A percentile compares a stretch with the other conserved stretches of the same genome.
Conservation (phyloP, 2,888 invertebrate genomes). For the Agrotis exclamationis region DNA sequence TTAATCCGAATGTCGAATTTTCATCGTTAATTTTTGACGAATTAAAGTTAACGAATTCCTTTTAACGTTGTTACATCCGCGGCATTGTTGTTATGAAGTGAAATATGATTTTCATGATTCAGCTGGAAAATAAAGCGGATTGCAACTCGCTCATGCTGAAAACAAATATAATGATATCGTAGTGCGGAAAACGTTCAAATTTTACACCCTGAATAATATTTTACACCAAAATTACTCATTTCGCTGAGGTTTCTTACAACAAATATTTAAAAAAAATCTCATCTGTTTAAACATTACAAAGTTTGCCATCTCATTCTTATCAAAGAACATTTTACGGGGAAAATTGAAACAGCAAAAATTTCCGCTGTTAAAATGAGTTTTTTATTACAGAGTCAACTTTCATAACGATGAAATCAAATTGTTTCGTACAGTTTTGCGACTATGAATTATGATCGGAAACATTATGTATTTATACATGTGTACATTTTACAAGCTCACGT, state of each 20-base stretch:
- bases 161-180: constrained; percentile 61
- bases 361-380: constrained; percentile 67
- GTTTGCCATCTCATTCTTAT: constrained; percentile 62
- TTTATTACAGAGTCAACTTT: constrained; percentile 70
- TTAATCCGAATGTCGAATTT: constrained; percentile 44
- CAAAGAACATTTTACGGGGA: constrained; percentile 60
- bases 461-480: no score
- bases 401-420: constrained; percentile 70
- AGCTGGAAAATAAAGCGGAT: constrained; percentile 66
- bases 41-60: constrained; percentile 59
- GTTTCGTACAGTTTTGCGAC: constrained; percentile 57
- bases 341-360: constrained; percentile 66
- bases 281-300: constrained; percentile 67
- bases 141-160: constrained; percentile 60
- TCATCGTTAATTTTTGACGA: constrained; percentile 42
- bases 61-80: constrained; percentile 63
- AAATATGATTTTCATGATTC: constrained; percentile 69
- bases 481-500: not conserved
- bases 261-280: constrained; percentile 45
- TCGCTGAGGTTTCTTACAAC: not conserved
- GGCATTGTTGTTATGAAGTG: constrained; percentile 64
- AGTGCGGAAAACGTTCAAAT: constrained; percentile 16
- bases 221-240: constrained; percentile 16
- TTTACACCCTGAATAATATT: constrained; percentile 27
- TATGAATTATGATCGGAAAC: constrained; percentile 44